Evolutionary conservation across 2,888 invertebrate genomes (phyloP).

Genomic region (Chrysolina oricalcia): DNA sequence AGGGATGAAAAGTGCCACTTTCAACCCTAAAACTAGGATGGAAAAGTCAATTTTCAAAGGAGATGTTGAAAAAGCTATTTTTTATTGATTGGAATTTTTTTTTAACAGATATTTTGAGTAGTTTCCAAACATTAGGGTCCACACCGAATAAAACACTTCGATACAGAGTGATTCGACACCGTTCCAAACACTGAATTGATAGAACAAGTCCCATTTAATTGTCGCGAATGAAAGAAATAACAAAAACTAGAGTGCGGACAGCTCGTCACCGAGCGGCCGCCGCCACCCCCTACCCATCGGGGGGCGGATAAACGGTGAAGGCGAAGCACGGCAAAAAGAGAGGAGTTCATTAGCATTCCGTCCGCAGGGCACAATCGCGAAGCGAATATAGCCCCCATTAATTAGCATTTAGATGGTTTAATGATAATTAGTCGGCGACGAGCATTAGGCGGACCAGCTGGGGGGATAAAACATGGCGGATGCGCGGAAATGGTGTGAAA

Average conservation of each 20-base stretch:
- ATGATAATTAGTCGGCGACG: constrained; percentile 73
- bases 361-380: constrained; percentile 69
- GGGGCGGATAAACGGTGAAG: constrained; percentile 53
- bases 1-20: no score
- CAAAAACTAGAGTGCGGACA: constrained; percentile 36
- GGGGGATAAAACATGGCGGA: constrained; percentile 68
- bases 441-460: constrained; percentile 68
- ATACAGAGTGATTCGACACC: no score
- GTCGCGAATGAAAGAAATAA: neutral
- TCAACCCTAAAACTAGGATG: no score
- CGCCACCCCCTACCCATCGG: constrained; percentile 34
- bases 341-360: constrained; percentile 72
- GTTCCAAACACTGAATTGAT: no score
- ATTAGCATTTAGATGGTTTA: constrained; percentile 75
- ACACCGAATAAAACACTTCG: no score
- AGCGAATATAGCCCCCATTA: constrained; percentile 73
- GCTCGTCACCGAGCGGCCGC: constrained; percentile 25
- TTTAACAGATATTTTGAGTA: no score
- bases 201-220: no score
- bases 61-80: no score
- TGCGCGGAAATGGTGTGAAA: constrained; percentile 71
- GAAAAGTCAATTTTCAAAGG: no score
- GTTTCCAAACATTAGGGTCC: no score
- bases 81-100: no score
- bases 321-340: constrained; percentile 51